Base-by-base conservation (phyloP, 1,140 invertebrate species). In the Dendrolimus punctatus region DNA sequence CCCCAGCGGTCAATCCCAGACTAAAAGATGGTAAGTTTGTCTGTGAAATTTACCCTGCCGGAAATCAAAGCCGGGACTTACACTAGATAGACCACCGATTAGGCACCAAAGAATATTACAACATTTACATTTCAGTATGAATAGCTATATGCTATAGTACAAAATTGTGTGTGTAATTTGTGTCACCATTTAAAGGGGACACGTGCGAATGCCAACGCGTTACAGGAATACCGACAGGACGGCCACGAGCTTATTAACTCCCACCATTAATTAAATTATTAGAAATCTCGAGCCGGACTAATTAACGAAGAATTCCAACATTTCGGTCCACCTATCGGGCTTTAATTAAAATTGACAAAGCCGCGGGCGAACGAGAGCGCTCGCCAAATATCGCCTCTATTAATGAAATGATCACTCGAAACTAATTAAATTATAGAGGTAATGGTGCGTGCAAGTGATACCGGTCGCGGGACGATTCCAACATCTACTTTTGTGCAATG, bases 281-380 rank as follows among this genome's bases (percentile, higher is more conserved):
- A 85, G 82, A 85, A 83, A 82, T 83, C 78, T 83, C 75, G 68
- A 72, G 60, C 66, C 68, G 63, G 73, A 71, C 80, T 85, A 85
- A 85, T 85, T 84, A 85, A 81, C 64, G 74, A 85, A 85, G 80
- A 81, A 85, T 85, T 85, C 69, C 79, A 79, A 85, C 76, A 84
- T 83, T 83, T 82, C 77, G 74, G 71, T 74, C 73, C 76, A 82
- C 80, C 77, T 82, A 83, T 82, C 73, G 69, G 64, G 68, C 63
- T 75, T 85, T 85, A 84, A 85, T 85, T 85, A 85, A 85, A 84
- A 85, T 82, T 82, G 82, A 81, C 80, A 84, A 81, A 82, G 77
- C 80, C 75, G 71, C 74, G 66, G 60, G 72, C 72, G 68, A 66
- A 64, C 71, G 68, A 73, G 69, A 62, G 62, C 62, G 73, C 70